Percentiles rank a stretch among this genome's conserved stretches.
Evolutionary conservation across 2,797 vertebrate species (phyloP).

Genomic region (Thamnophis elegans): DNA sequence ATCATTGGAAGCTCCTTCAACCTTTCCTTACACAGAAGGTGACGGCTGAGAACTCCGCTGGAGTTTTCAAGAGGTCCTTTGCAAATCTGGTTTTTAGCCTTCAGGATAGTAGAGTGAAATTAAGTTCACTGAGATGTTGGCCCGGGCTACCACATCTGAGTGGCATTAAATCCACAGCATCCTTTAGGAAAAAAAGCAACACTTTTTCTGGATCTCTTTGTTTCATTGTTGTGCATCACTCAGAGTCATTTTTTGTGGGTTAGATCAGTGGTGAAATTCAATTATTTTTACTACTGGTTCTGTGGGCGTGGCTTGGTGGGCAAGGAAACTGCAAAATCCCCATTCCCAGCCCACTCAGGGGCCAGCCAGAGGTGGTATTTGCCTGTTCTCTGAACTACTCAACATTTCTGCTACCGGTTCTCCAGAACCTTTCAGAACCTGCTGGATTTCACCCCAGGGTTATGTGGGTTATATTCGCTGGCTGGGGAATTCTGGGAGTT

Average conservation of each 20-base stretch:
- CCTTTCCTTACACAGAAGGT: not conserved
- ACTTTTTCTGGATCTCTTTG: not conserved
- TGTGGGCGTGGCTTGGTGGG: too few relatives aligned
- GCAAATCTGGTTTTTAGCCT: not conserved
- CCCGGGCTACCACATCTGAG: not conserved
- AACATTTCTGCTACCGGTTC: too few relatives aligned
- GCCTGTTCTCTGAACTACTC: too few relatives aligned
- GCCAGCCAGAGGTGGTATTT: too few relatives aligned
- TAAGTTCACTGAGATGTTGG: slow-evolving; percentile 3
- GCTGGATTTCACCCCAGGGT: too few relatives aligned
- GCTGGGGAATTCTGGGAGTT: not conserved
- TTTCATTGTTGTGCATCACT: not conserved
- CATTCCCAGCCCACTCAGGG: too few relatives aligned
- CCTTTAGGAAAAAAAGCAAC: not conserved
- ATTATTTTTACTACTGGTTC: too few relatives aligned
- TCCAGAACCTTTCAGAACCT: too few relatives aligned
- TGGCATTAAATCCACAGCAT: not conserved
- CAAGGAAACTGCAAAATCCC: too few relatives aligned
- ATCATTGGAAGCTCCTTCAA: not conserved
- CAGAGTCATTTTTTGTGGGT: not conserved
- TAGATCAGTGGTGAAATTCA: too few relatives aligned
- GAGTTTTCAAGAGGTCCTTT: slow-evolving; percentile 18
- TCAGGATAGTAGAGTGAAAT: not conserved
- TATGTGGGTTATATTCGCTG: not conserved
- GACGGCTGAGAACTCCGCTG: not conserved